Base-by-base conservation (phyloP, 1,140 invertebrate genomes). In the Macrotrachela quadricornifera region DNA sequence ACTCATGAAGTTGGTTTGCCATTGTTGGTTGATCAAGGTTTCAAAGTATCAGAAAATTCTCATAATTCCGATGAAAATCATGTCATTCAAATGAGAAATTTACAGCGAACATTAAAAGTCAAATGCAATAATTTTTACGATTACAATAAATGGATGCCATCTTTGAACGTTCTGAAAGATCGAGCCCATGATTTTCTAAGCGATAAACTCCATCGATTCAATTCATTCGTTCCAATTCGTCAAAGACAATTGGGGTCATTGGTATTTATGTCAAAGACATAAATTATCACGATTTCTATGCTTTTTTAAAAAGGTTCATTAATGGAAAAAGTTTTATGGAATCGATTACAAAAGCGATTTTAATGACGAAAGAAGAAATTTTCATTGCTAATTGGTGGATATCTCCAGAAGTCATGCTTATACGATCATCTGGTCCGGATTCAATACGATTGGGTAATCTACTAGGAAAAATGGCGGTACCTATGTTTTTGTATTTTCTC, bases 331-430 rank as follows among this genome's bases (percentile, higher is more conserved):
- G 72, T 42, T 91, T 91, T 64, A 85, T 92, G 77, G 76, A 80
- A 9, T 80, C 83, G 3, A 79, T 91, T 3, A 85, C 85, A 0
- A 82, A 90, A 63, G 83, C 81, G 4, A 69, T 94, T 57, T 83
- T 91, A 65, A 73, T 75, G 47, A 88, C 88, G 1, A 79, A 77
- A 56, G 83, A 91, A 70, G 87, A 95, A 73, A 87, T 95, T 56
- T 90, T 83, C 66, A 92, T 95, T 37, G 82, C 86, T 0, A 87
- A 92, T 66, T 95, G 87, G 87, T 92, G 86, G 64, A 54, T 94
- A n/a, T 88, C 83, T 64, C 87, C 88, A 0, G 85, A 94, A 70
- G 84, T 95, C 55, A 85, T 85, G 66, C 74, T 95, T 75, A 91
- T 90, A 68, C 63, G 88, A 50, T 85, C 85, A 0, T 77, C 78